Percentiles rank a stretch among this genome's conserved stretches.
Evolutionary conservation across 2,888 invertebrate species (phyloP).

Genomic region (Oconnorella tubifera): DNA sequence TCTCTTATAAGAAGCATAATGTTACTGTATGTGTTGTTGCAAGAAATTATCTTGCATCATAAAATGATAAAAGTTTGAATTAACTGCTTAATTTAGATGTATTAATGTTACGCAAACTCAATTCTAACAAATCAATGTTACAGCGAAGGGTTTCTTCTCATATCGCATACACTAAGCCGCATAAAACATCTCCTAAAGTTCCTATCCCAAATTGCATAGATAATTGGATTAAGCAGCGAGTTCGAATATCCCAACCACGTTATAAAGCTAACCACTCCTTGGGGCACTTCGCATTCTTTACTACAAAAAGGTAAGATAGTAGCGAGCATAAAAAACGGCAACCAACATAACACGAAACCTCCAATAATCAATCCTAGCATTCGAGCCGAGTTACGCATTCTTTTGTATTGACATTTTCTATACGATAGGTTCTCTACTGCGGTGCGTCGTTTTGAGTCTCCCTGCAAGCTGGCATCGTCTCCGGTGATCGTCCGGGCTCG

Average conservation of each 20-base stretch:
- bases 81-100: too few species aligned
- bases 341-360: constrained; percentile 56
- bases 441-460: neutral
- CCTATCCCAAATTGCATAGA: constrained; percentile 39
- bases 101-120: too few species aligned
- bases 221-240: constrained; percentile 39
- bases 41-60: too few species aligned
- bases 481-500: neutral
- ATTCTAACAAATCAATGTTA: too few species aligned
- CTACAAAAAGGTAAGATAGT: constrained; percentile 43
- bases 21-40: too few species aligned
- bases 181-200: constrained; percentile 36
- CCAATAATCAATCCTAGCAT: constrained; percentile 38
- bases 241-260: constrained; percentile 56
- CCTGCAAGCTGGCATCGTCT: neutral
- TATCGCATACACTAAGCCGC: constrained; percentile 25
- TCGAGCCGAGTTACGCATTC: constrained; percentile 34
- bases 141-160: too few species aligned
- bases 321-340: constrained; percentile 55
- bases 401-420: constrained; percentile 13
- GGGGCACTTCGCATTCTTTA: constrained; percentile 30
- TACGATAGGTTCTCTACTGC: neutral
- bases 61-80: too few species aligned
- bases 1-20: too few species aligned
- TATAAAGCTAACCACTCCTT: constrained; percentile 42